Base-by-base conservation (phyloP, 2,797 vertebrate species). In the Dipus sagitta region DNA sequence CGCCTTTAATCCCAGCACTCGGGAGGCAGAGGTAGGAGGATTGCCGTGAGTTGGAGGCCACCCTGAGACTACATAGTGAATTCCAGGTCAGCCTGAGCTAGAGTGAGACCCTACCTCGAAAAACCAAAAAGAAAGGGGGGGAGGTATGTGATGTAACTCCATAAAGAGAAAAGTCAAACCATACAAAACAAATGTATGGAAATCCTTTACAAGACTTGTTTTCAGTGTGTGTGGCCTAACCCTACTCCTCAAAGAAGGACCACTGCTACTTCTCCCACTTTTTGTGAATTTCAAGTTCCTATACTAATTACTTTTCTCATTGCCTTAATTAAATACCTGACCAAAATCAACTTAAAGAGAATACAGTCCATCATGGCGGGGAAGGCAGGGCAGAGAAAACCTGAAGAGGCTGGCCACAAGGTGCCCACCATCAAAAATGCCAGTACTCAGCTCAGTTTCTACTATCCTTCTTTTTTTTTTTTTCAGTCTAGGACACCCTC, bases 121-220 rank as follows among this genome's bases (percentile, higher is more conserved):
- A n/a, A n/a, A n/a, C n/a, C n/a, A n/a, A n/a, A n/a, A n/a, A n/a
- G n/a, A n/a, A n/a, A n/a, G n/a, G n/a, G n/a, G n/a, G n/a, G n/a
- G n/a, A n/a, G n/a, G n/a, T n/a, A 11, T 18, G 6, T 7, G 38
- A 76, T 18, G n/a, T 28, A 38, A 26, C 58, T 67, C 62, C 65
- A 23, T 34, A 67, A 81, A 76, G 54, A 68, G 86, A 78, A 89
- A 89, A 88, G 21, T 7, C 52, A 86, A 81, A 78, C 42, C n/a
- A 26, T 34, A 32, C 71, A 24, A 90, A 62, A 62, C 30, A 58
- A 91, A 62, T 71, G 23, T 67, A 52, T 70, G 42, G 67, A 32
- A 54, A 38, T 24, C 54, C 1, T 89, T 74, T 54, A 58, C 86
- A 83, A 86, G 67, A 76, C 20, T 54, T 70, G 21, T 58, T 94